These are phyloP conservation scores for Piezodorus guildinii DNA, from an alignment of 1,140 invertebrate species.

Conservation along the genomic window DNA sequence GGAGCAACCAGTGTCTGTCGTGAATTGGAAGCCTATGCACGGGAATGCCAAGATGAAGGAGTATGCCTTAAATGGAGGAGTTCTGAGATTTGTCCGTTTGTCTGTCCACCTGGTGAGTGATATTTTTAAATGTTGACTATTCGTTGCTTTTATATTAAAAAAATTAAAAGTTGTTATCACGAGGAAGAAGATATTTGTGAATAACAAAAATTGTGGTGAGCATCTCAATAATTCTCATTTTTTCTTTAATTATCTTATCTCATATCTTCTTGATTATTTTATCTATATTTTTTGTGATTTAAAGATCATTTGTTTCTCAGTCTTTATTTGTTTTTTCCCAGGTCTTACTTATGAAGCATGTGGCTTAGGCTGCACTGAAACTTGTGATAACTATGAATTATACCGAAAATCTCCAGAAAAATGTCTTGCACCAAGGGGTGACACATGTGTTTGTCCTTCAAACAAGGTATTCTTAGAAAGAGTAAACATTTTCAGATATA, in stretches of 20 bases:
- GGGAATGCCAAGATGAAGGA: constrained; percentile 51
- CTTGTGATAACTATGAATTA: constrained; percentile 51
- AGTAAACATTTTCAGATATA: neutral
- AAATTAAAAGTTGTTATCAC: too few relatives aligned
- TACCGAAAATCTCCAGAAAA: constrained; percentile 36
- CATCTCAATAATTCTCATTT: too few relatives aligned
- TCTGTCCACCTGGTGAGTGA: constrained; percentile 36
- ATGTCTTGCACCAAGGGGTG: constrained; percentile 42
- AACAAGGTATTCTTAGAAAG: constrained; percentile 40
- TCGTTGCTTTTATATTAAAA: too few relatives aligned
- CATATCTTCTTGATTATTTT: too few relatives aligned
- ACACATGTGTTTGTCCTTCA: constrained; percentile 74
- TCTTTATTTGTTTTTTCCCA: constrained; percentile 14
- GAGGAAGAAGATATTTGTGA: too few relatives aligned
- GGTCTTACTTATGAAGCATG: constrained; percentile 57
- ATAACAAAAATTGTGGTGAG: too few relatives aligned
- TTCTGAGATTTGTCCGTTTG: constrained; percentile 47
- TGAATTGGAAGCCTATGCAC: constrained; percentile 56
- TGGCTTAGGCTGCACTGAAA: constrained; percentile 49
- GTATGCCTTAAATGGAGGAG: constrained; percentile 60
- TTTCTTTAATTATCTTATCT: too few relatives aligned
- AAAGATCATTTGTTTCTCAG: constrained; percentile 1
- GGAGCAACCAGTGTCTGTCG: constrained; percentile 44
- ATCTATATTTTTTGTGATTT: neutral
- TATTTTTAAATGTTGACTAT: neutral